Percentiles rank a stretch among this genome's conserved stretches.
Conservation (phyloP, 2,113 vertebrate species). For the Myotis yumanensis region DNA sequence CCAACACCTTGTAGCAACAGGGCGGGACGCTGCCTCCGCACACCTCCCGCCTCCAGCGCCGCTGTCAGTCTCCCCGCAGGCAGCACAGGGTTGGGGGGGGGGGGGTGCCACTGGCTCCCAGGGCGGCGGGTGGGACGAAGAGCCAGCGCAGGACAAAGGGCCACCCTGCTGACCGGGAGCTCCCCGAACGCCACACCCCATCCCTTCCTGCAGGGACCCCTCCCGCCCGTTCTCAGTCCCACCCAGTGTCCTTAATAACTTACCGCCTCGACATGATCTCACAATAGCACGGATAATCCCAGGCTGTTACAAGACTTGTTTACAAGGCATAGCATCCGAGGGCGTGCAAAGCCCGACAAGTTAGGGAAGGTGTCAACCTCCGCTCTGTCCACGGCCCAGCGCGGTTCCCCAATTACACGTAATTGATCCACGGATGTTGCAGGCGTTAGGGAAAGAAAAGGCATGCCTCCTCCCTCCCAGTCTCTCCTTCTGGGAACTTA, state of each 20-base stretch:
- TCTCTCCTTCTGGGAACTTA: conserved; percentile 63
- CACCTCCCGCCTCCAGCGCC: background rate
- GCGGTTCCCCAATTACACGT: conserved; percentile 77
- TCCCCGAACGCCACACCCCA: background rate
- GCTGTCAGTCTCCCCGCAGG: background rate
- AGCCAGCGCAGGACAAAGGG: background rate
- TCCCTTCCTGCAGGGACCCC: conserved; percentile 55
- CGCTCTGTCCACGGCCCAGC: conserved; percentile 76
- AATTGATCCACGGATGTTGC: conserved; percentile 72
- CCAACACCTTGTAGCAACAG: conserved; percentile 80
- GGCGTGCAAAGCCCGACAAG: conserved; percentile 82
- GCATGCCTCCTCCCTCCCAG: conserved; percentile 26
- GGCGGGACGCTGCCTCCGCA: conserved; percentile 45
- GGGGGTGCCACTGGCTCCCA: background rate
- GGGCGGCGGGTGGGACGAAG: background rate
- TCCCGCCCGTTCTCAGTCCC: conserved; percentile 73
- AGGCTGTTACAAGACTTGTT: conserved; percentile 82
- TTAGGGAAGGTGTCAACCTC: conserved; percentile 78
- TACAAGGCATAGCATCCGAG: conserved; percentile 82
- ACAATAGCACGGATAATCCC: conserved; percentile 81
- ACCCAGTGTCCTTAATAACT: conserved; percentile 81
- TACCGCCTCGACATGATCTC: conserved; percentile 78
- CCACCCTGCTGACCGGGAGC: background rate
- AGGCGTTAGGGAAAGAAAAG: conserved; percentile 65
- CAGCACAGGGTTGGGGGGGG: background rate